Evolutionary conservation across 2,113 vertebrate species (phyloP), one percentile per base, ranked within the genome.

Genomic region (Dromiciops gliroides): DNA sequence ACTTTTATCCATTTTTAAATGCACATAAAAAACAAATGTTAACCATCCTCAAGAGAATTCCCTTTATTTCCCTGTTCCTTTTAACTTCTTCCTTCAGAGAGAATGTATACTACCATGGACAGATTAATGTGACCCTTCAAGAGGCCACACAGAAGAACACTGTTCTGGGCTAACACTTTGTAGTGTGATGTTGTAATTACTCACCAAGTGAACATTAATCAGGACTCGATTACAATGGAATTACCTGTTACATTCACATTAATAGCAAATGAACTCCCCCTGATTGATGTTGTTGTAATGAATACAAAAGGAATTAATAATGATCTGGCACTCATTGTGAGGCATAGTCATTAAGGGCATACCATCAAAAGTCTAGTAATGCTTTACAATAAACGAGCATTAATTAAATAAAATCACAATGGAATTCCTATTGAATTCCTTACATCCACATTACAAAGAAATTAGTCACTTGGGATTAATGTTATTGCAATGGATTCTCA

Each of bases 251-350:
- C 53, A 96, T 50, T 92, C 95, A 94, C n/a, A 96, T 90, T 56
- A 96, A 92, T 97, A 96, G 49, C 67, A 97, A 95, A 92, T 94
- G 91, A 75, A 93, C 67, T 98, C 94, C 94, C 91, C 96, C 96
- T 96, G 19, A 56, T 96, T 97, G 93, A 97, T 96, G 91, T 96
- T 96, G 19, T 96, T 97, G 50, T 92, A 96, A 95, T 95, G 91
- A 97, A 96, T 97, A 94, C 11, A 51, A 93, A 91, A 96, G 75
- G 95, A 98, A 98, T 96, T 95, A 96, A 97, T 97, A 97, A 94
- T 94, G 51, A 97, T 94, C 93, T 97, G 90, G 51, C 89, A 93
- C 50, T 97, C 96, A 31, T 11, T 49, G 2, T 96, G 91, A 97
- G 94, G 89, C 50, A 0, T 96, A 93, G 47, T 92, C 95, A 88